Base-by-base conservation (phyloP, 2,113 vertebrate genomes). In the Gasterosteus aculeatus region DNA sequence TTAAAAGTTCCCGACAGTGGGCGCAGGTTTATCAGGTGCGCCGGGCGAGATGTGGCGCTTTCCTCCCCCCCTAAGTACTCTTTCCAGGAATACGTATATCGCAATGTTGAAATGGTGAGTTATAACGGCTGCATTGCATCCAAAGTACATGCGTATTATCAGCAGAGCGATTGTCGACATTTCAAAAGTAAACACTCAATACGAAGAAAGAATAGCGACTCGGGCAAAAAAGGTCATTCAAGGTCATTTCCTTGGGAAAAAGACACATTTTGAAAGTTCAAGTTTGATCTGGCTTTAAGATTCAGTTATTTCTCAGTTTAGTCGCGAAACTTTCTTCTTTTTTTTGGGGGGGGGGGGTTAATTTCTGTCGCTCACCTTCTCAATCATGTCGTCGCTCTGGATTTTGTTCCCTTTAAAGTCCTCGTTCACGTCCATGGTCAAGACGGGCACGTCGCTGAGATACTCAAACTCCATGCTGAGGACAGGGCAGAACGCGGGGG, bases 391-490 rank as follows among this genome's bases (percentile, higher is more conserved):
- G 10, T 91, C 91, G 0, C 94, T 90, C 80, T 92, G 95, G 19
- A 85, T 91, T 74, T 94, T 77, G 56, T 93, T 86, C 26, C 82
- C 77, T 82, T 92, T 95, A 83, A 99, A 98, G 57, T 97, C 95
- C 80, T 98, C 96, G 11, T 96, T 95, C 33, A 96, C 96, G 22
- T 99, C 97, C 8, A 99, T 69, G 0, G 94, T 97, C 85, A 99
- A 87, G 70, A 98, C 46, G 0, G 97, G 98, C 41, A 98, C 87
- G 22, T 96, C 89, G 19, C 90, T 94, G 0, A 99, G 94, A 82
- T 96, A 97, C 11, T 96, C 92, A 88, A 96, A 99, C 61, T 96
- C 94, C 19, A 87, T 95, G 56, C 98, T 99, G 92, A 56, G 80
- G 75, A 49, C n/a, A 38, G 22, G 22, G 35, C 57, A 81, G 79